Evolutionary conservation across 2,113 vertebrate species (phyloP), one percentile per base, ranked within the genome.

Genomic region (Pycnonotus jocosus): DNA sequence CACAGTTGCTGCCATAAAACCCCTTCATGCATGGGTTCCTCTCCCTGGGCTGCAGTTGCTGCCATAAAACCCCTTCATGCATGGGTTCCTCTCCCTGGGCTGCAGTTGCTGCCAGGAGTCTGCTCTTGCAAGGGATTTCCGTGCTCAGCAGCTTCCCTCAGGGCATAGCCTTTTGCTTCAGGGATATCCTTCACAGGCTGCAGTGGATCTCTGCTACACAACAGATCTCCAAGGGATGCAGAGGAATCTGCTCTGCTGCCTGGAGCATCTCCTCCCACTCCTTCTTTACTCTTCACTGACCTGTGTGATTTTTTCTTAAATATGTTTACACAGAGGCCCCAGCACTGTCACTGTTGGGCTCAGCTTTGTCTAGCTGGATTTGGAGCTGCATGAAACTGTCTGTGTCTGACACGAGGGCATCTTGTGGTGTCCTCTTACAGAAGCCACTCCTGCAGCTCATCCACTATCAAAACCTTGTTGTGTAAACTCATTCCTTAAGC

Each of bases 1-100:
- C 33, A 60, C 21, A 16, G 19, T 5, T 78, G 22, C 19, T 81
- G 30, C 7, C 13, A 56, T 35, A 57, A 70, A 66, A 19, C 17
- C 9, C 73, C 25, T 6, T 48, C 15, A 14, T 13, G 4, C 0
- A 0, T 50, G 14, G 12, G 7, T 3, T 77, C 3, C 5, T 50
- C 25, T 82, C 20, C 5, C 8, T 12, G 11, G 19, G 11, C 35
- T 5, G 54, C 40, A 56, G 27, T 10, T 83, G 22, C 35, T 40
- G 30, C 7, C 13, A 56, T 35, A 57, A 70, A 66, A 19, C 17
- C 9, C 73, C 25, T 6, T 48, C 15, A 14, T 13, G 4, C 0
- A 0, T 50, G 14, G 12, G 7, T 3, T 77, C 3, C 5, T 50
- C 25, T 82, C 20, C 5, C 8, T 12, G 11, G 19, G 11, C 35